Base-by-base conservation (phyloP, 2,113 vertebrate species). In the Sisor rabdophorus region DNA sequence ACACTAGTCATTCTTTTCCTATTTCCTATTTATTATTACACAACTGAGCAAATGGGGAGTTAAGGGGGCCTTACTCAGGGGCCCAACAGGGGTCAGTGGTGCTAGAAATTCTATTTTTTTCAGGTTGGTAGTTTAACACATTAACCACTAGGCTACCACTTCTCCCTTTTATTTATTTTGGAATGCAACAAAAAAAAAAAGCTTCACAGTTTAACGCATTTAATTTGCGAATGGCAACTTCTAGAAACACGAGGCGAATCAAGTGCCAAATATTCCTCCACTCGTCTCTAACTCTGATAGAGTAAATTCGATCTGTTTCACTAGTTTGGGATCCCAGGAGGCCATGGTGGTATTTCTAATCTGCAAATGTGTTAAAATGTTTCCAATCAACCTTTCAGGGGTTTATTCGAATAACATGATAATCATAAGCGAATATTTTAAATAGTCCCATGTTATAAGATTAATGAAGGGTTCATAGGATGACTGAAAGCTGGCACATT, bases 201-300 rank as follows among this genome's bases (percentile, higher is more conserved):
- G n/a, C n/a, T 47, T n/a, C 63, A 44, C 63, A 47, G 32, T 40
- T 47, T 44, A n/a, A 15, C 11, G 15, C 63, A 47, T 24, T 44
- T 65, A 22, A 65, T 65, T 65, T 65, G 40, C 63, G 22, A 65
- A 65, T 10, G 44, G 26, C 22, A 22, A 48, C 22, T 67, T 44
- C 22, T 22, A 26, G 22, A 48, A 65, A 47, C 60, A 40, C 36
- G 24, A 67, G 13, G 24, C 40, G 26, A 26, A 50, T 67, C 22
- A 67, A 26, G 9, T 17, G 2, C 10, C 44, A 24, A 2, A 24
- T 22, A 16, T 65, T 47, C n/a, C n/a, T n/a, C 22, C 24, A 2
- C 24, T 6, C 16, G 15, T 52, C 15, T 68, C 47, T 52, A 11
- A 24, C 9, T 50, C 13, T 2, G 22, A 26, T 50, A 48, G 24